Base-by-base conservation (phyloP, 1,140 invertebrate species). In the Pectinophora gossypiella region DNA sequence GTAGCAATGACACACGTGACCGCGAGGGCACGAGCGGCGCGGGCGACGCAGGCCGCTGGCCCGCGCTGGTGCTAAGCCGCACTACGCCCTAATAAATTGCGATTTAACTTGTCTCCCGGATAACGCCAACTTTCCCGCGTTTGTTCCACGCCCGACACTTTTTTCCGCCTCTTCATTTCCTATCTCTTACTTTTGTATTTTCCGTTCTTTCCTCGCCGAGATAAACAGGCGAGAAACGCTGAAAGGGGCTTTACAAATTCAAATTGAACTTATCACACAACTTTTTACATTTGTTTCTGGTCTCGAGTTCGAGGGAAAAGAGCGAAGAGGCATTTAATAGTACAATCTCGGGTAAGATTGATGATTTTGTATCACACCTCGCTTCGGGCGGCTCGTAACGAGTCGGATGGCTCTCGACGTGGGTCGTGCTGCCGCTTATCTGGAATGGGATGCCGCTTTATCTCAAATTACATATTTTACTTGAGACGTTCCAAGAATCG, bases 211-310 rank as follows among this genome's bases (percentile, higher is more conserved):
- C 76, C 72, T 71, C 68, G 67, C 72, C 76, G 76, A 87, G 84
- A 87, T 87, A 87, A 87, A 87, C 84, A 85, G 84, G 78, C 84
- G 81, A 87, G 80, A 79, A 84, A 84, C 76, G 84, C 56, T 85
- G 81, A 85, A 87, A 87, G 84, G 84, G 80, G 84, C 84, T 87
- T 87, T 87, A 85, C 84, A 87, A 87, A 87, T 87, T 87, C 84
- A 87, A 87, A 87, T 87, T 87, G 84, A 85, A 87, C 81, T 87
- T 87, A 87, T 87, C 84, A 85, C 84, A 84, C 84, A 87, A 87
- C 84, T 87, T 87, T 87, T 87, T 87, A 87, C 84, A 87, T 87
- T 87, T 87, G 81, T 87, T 87, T 87, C 84, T 85, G 84, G 84
- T 84, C 78, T 83, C 57, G 72, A 82, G 78, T 84, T 82, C 75